phyloP scores from a whole-genome alignment of 1,140 invertebrate genomes.

The Caenorhabditis remanei region DNA sequence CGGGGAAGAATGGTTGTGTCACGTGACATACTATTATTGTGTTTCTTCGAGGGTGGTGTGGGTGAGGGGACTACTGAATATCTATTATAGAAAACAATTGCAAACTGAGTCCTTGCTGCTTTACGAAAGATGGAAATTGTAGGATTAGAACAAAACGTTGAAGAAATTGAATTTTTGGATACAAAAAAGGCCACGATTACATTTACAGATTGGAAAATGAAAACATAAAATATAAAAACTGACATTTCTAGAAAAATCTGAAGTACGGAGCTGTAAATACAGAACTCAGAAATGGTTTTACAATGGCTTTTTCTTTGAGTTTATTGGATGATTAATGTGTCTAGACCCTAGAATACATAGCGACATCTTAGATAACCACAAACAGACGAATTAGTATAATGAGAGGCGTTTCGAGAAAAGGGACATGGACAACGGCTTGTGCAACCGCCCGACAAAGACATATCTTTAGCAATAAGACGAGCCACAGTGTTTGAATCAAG shows the following conservation, averaged over 20 bases:
- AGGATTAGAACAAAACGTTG: background rate
- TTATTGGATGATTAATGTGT: no score
- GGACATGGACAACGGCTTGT: slow-evolving; percentile 13
- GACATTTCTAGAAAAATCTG: no score
- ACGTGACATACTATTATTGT: background rate
- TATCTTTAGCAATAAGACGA: slow-evolving; percentile 31
- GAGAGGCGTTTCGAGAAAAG: slow-evolving; percentile 48
- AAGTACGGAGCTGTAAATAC: no score
- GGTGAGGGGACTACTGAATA: no score
- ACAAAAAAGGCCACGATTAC: no score
- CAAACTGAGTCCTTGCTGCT: no score
- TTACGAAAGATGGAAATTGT: no score
- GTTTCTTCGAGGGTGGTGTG: background rate
- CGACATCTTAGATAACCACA: slow-evolving; percentile 5
- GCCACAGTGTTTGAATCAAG: slow-evolving; percentile 41
- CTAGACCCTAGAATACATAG: background rate
- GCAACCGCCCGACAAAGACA: slow-evolving; percentile 23
- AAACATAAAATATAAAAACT: background rate
- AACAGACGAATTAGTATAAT: slow-evolving; percentile 53
- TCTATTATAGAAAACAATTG: no score
- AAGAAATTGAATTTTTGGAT: no score
- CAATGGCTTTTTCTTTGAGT: no score
- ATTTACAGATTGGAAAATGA: background rate
- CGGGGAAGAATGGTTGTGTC: slow-evolving; percentile 17
- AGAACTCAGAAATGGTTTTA: no score